Evolutionary conservation across 2,797 vertebrate genomes (phyloP).

Genomic region (Myripristis murdjan): DNA sequence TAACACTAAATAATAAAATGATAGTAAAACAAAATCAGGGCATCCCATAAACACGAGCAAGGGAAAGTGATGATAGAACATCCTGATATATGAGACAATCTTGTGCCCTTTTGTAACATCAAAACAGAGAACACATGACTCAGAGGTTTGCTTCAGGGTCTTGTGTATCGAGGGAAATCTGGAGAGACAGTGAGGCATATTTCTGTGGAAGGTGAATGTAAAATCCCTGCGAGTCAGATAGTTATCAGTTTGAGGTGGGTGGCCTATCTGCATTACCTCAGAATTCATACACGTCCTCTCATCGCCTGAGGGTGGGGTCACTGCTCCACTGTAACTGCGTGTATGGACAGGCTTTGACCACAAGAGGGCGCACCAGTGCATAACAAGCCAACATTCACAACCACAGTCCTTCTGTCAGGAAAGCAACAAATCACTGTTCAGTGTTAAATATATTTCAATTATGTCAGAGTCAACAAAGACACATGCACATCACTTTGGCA

Average conservation of each 20-base stretch:
- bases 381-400: background rate
- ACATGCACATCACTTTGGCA: constrained; percentile 54
- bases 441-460: no score
- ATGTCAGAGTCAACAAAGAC: constrained; percentile 39
- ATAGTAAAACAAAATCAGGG: no score
- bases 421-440: constrained; percentile 4
- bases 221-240: no score
- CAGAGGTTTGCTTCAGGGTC: no score
- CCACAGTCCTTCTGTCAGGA: no score
- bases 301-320: background rate
- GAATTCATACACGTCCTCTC: no score
- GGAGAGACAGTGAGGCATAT: background rate
- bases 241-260: constrained; percentile 7
- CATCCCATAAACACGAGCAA: no score
- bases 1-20: no score
- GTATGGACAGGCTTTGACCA: constrained; percentile 24
- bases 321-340: background rate
- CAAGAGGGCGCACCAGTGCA: constrained; percentile 58
- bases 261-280: background rate
- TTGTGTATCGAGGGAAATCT: background rate
- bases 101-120: no score
- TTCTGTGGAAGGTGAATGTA: constrained; percentile 43
- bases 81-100: no score
- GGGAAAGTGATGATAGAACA: no score
- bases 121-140: no score